Evolutionary conservation across 2,888 invertebrate genomes (phyloP).

Genomic region (Zygothrica quintamaculata): DNA sequence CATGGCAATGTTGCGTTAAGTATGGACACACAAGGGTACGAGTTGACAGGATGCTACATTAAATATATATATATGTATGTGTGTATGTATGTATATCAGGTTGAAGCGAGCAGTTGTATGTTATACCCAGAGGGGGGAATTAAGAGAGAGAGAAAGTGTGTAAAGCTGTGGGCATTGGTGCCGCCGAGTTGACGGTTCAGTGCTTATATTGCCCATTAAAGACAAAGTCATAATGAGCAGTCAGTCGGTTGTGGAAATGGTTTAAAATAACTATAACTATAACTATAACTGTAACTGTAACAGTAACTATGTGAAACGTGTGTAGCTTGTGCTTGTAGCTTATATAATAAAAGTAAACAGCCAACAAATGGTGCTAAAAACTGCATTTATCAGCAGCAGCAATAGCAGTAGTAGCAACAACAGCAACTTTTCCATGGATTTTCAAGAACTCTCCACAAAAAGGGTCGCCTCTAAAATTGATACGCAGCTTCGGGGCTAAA

Average conservation of each 20-base stretch:
- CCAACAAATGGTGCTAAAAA: constrained; percentile 67
- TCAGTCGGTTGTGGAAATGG: constrained; percentile 68
- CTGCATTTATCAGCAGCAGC: constrained; percentile 70
- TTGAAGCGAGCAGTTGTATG: constrained; percentile 67
- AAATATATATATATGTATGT: neutral
- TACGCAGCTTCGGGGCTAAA: constrained; percentile 22
- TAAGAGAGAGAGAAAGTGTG: constrained; percentile 52
- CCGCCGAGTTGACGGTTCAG: constrained; percentile 30
- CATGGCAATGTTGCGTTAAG: constrained; percentile 51
- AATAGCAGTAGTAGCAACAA: no score
- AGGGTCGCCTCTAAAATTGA: constrained; percentile 42
- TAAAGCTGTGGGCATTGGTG: constrained; percentile 13
- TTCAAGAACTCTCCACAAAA: constrained; percentile 22
- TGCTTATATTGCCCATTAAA: constrained; percentile 75
- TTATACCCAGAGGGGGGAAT: constrained; percentile 68
- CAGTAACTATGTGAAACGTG: constrained; percentile 56
- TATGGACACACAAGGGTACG: constrained; percentile 27
- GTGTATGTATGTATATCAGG: constrained; percentile 20
- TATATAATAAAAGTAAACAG: constrained; percentile 76
- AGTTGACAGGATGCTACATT: constrained; percentile 29
- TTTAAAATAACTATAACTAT: constrained; percentile 72
- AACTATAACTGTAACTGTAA: constrained; percentile 67
- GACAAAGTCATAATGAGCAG: constrained; percentile 78
- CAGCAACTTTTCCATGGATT: constrained; percentile 30
- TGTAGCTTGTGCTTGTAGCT: constrained; percentile 58